Conservation (phyloP, 2,113 vertebrate species). For the Epinephelus fuscoguttatus region DNA sequence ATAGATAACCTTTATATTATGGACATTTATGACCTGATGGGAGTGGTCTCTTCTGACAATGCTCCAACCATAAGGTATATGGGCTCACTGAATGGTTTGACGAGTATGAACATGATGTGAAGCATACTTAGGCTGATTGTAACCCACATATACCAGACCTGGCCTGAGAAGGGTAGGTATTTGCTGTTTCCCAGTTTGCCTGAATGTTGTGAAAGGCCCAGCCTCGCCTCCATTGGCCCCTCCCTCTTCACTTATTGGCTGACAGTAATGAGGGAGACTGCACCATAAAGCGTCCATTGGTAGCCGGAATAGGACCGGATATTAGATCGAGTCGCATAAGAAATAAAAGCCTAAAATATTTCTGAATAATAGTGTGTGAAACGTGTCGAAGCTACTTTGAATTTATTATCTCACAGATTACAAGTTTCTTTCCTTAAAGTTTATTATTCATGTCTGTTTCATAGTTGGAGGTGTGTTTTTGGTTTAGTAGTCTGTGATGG, state of each 20-base stretch:
- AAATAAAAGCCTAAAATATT: conserved; percentile 3
- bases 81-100: too few species aligned
- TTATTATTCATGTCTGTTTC: not conserved
- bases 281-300: not conserved
- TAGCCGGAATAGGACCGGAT: not conserved
- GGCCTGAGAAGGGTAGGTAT: too few species aligned
- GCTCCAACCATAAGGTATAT: too few species aligned
- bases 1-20: too few species aligned
- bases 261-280: not conserved
- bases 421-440: not conserved
- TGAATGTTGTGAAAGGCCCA: not conserved
- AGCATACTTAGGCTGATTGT: too few species aligned
- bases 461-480: not conserved
- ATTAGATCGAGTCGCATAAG: not conserved
- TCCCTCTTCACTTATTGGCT: not conserved
- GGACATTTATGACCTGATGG: too few species aligned
- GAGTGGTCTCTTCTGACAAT: too few species aligned
- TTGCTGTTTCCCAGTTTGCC: not conserved
- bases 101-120: too few species aligned
- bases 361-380: not conserved
- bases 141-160: too few species aligned
- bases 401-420: not conserved
- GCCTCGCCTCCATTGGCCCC: not conserved
- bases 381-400: not conserved
- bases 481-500: not conserved